These are phyloP conservation scores for Bactericera cockerelli DNA, from an alignment of 1,140 invertebrate genomes.

Conservation along the genomic window DNA sequence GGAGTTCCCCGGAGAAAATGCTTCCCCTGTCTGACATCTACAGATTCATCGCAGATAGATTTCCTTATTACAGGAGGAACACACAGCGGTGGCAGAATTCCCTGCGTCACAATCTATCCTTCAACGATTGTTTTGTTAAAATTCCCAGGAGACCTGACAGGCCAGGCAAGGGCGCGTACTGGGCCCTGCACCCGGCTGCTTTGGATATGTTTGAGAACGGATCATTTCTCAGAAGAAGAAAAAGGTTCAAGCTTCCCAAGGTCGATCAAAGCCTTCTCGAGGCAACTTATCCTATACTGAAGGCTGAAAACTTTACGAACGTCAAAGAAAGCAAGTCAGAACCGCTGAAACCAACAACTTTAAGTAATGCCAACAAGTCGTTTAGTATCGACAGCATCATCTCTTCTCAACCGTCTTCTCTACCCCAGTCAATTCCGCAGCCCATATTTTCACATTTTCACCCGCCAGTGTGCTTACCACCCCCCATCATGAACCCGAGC, in stretches of 20 bases:
- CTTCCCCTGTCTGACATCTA: conserved; percentile 82
- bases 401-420: conserved; percentile 10
- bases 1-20: conserved; percentile 80
- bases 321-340: not conserved
- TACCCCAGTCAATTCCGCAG: conserved; percentile 9
- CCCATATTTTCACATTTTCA: conserved; percentile 13
- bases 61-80: conserved; percentile 80
- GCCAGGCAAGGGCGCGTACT: conserved; percentile 81
- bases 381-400: conserved; percentile 24
- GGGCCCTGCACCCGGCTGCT: conserved; percentile 69
- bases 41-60: conserved; percentile 79
- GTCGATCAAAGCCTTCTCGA: conserved; percentile 18
- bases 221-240: conserved; percentile 60
- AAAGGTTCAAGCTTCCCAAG: conserved; percentile 44
- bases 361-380: conserved; percentile 16
- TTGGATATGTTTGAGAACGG: conserved; percentile 89
- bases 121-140: conserved; percentile 89
- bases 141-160: conserved; percentile 68
- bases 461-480: conserved; percentile 21
- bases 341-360: not conserved
- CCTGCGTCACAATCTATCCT: conserved; percentile 67
- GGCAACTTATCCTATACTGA: conserved; percentile 14
- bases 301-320: not conserved
- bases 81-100: conserved; percentile 81
- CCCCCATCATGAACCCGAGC: conserved; percentile 13